These are phyloP conservation scores for Arnoldichthys spilopterus DNA, from an alignment of 2,797 vertebrate species.

Conservation along the genomic window DNA sequence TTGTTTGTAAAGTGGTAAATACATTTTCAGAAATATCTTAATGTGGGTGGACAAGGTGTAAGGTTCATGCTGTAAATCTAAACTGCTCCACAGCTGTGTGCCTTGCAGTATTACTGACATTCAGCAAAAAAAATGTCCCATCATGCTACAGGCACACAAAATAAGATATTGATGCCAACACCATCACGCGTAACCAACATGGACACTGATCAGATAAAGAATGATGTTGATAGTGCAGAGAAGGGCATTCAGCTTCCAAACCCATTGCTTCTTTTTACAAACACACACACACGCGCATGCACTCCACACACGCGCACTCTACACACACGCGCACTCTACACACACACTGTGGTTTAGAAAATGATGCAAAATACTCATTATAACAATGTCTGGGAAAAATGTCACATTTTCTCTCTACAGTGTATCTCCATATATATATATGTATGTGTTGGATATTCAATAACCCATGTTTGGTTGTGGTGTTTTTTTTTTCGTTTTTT, in stretches of 20 bases:
- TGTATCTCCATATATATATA: slow-evolving; percentile 62
- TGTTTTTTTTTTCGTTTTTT: neutral
- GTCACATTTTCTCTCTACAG: slow-evolving; percentile 63
- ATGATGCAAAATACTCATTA: slow-evolving; percentile 54
- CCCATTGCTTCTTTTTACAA: slow-evolving; percentile 46
- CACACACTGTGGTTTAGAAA: slow-evolving; percentile 56
- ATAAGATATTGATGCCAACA: slow-evolving; percentile 35
- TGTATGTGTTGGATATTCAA: slow-evolving; percentile 49
- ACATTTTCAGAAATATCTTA: neutral
- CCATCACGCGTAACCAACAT: slow-evolving; percentile 45
- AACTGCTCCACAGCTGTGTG: neutral
- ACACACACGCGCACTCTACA: slow-evolving; percentile 7
- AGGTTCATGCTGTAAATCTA: neutral
- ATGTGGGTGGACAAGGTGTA: neutral
- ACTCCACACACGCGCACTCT: slow-evolving; percentile 47
- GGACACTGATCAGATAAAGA: slow-evolving; percentile 37
- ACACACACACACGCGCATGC: slow-evolving; percentile 15
- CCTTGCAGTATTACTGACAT: slow-evolving; percentile 3
- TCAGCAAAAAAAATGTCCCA: slow-evolving; percentile 23
- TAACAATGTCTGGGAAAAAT: slow-evolving; percentile 58
- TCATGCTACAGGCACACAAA: slow-evolving; percentile 37
- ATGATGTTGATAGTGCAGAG: slow-evolving; percentile 73
- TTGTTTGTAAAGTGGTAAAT: too few species aligned
- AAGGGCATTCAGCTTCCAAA: slow-evolving; percentile 74
- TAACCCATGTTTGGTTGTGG: slow-evolving; percentile 55